Conservation (phyloP, 53 echinoderm and acorn worm genomes). For the Echinarachnius parma region DNA sequence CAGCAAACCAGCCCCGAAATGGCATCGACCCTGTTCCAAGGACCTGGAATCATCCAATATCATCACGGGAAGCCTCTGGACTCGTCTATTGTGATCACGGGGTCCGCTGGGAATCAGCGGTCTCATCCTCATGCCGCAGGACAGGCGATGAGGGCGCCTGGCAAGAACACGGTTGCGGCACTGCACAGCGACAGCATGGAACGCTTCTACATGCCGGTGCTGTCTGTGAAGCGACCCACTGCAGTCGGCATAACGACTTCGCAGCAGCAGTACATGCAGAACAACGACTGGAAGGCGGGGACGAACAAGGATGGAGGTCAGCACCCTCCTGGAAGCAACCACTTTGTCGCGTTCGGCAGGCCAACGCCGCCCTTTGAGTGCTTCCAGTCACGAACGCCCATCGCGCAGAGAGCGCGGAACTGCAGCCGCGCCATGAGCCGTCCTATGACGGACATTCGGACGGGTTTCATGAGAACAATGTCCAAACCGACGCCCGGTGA, state of each 20-base stretch:
- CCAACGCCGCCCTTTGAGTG: conserved; percentile 21
- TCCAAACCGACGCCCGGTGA: conserved; percentile 72
- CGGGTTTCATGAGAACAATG: conserved; percentile 64
- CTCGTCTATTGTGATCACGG: conserved; percentile 12
- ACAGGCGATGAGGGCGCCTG: no score
- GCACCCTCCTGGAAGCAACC: neutral
- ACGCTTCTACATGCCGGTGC: conserved; percentile 18
- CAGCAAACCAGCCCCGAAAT: conserved; percentile 12
- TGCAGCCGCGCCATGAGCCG: conserved; percentile 13
- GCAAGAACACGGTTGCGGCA: no score
- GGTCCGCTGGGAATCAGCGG: neutral
- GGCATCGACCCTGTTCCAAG: no score
- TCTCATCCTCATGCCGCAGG: no score
- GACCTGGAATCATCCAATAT: no score
- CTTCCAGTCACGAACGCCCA: conserved; percentile 33
- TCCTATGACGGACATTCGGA: conserved; percentile 49
- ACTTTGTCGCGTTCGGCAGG: conserved; percentile 15
- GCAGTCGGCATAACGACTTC: neutral
- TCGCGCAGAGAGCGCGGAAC: conserved; percentile 26
- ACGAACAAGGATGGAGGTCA: neutral
- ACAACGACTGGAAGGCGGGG: neutral
- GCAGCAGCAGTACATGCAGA: neutral
- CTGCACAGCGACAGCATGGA: no score
- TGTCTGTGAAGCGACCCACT: conserved; percentile 22
- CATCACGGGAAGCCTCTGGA: conserved; percentile 17